Evolutionary conservation across 2,113 vertebrate species (phyloP).

Genomic region (Corydoras sp.): DNA sequence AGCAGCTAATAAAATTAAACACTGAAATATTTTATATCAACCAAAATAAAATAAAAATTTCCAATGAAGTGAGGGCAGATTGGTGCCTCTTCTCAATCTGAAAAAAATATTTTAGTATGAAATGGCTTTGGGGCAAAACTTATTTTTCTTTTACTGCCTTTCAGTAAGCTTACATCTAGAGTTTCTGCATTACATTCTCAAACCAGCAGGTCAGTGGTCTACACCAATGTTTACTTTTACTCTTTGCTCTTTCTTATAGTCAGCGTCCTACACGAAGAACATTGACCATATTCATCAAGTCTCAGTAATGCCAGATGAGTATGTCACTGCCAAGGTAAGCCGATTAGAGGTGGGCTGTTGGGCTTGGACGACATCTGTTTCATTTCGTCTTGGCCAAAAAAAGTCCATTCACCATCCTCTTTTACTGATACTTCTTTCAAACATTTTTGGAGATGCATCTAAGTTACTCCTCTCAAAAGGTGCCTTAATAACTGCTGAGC

Average conservation of each 20-base stretch:
- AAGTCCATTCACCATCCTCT: constrained; percentile 42
- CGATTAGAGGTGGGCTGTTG: constrained; percentile 68
- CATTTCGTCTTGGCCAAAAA: constrained; percentile 45
- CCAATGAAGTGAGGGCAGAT: too few species aligned
- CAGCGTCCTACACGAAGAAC: constrained; percentile 37
- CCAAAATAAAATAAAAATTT: neutral
- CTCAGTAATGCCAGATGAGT: constrained; percentile 60
- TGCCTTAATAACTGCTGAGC: constrained; percentile 19
- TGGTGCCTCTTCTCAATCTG: too few species aligned
- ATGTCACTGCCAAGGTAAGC: constrained; percentile 67
- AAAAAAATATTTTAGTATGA: too few species aligned
- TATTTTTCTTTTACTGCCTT: neutral
- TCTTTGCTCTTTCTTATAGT: constrained; percentile 30
- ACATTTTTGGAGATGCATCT: constrained; percentile 53
- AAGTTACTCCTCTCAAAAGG: constrained; percentile 27
- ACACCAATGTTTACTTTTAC: constrained; percentile 1
- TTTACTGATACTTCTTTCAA: constrained; percentile 46
- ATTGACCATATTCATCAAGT: constrained; percentile 53
- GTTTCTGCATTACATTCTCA: neutral
- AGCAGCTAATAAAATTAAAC: neutral
- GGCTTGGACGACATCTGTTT: constrained; percentile 68
- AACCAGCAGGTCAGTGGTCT: constrained; percentile 13
- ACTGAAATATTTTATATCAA: constrained; percentile 5
- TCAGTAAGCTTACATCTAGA: neutral
- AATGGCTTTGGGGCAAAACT: too few species aligned